Conservation (phyloP, 1,140 invertebrate genomes). For the roundworm (Caenorhabditis elegans) region WBcel235 BX284603.4:4305501-4306000, state of each 20-base stretch:
- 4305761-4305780: no score
- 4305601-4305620: no score
- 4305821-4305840: not conserved
- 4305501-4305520: slow-evolving; percentile 22
- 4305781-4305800: not conserved
- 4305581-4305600: no score
- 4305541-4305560: not conserved
- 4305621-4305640: no score
- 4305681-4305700: no score
- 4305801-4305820: not conserved
- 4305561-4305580: slow-evolving; percentile 1
- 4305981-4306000: not conserved
- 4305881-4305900: not conserved
- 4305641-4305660: no score
- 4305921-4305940: not conserved
- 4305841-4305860: not conserved
- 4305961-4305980: not conserved
- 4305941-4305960: not conserved
- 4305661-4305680: no score
- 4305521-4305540: slow-evolving; percentile 15
- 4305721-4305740: no score
- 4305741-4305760: no score
- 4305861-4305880: slow-evolving; percentile 1
- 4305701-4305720: no score
- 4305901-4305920: not conserved